Evolutionary conservation across 2,888 invertebrate species (phyloP), one percentile per base, ranked within the genome.

Genomic region (Stegana nigrithorax): DNA sequence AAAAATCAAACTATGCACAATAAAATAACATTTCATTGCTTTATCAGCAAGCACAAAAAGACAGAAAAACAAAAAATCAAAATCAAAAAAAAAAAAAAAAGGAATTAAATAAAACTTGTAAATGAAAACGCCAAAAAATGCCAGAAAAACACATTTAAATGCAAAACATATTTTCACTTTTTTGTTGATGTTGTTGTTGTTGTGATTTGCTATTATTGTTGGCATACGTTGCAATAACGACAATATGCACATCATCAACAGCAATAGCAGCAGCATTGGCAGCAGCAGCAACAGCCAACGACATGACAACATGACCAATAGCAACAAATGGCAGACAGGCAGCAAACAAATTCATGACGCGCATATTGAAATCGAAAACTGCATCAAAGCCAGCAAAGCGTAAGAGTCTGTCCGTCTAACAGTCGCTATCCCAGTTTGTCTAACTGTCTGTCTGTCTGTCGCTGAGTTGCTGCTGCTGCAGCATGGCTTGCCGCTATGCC

Each of bases 361-460:
- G 75, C 73, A 76, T 76, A 75, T 73, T 76, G 77, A 76, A 76
- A 73, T 68, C 67, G 73, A 75, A 75, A 76, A 76, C 72, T 73
- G 68, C 68, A 73, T 65, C 63, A 57, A 44, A 44, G 53, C 32
- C n/a, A 25, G 50, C 12, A 50, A 23, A 32, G 36, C 56, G 45
- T 29, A 2, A 32, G 32, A n/a, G n/a, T n/a, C n/a, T n/a, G n/a
- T n/a, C n/a, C n/a, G n/a, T n/a, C n/a, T n/a, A n/a, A n/a, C n/a
- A n/a, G n/a, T n/a, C n/a, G n/a, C n/a, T n/a, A n/a, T n/a, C n/a
- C n/a, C n/a, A n/a, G n/a, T n/a, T n/a, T n/a, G n/a, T n/a, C n/a
- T n/a, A n/a, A n/a, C n/a, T n/a, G n/a, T n/a, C n/a, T n/a, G n/a
- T n/a, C n/a, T 69, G 69, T 70, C 67, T 65, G 70, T 69, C 62